Percentiles rank a stretch among this genome's conserved stretches.
phyloP scores from a whole-genome alignment of 1,140 invertebrate species.

The Zeugodacus cucurbitae region DNA sequence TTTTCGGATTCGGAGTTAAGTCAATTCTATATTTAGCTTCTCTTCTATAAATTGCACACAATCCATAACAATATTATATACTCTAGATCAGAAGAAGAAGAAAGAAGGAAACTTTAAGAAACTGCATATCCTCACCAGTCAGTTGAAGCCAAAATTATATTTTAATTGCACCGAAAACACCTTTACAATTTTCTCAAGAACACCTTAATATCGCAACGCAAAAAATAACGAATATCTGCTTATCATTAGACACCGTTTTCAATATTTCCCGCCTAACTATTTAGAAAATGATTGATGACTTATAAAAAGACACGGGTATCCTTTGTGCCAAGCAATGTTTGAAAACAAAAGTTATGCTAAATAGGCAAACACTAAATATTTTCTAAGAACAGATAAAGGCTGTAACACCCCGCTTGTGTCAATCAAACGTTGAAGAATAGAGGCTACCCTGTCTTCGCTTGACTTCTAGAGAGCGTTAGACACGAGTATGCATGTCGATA shows the following conservation, averaged over 20 bases:
- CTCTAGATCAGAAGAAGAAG: no score
- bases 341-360: conserved; percentile 1
- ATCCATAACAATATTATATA: no score
- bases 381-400: background rate
- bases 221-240: background rate
- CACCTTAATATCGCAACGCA: no score
- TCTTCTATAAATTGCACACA: no score
- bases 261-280: background rate
- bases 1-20: no score
- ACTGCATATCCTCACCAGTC: no score
- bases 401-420: background rate
- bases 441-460: no score
- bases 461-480: background rate
- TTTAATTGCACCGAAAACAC: no score
- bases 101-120: no score
- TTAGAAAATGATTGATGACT: conserved; percentile 14
- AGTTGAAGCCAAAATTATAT: no score
- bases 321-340: background rate
- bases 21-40: no score
- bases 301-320: background rate
- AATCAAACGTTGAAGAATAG: background rate
- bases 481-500: background rate
- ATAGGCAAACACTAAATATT: background rate
- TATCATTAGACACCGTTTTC: background rate
- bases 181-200: no score